Evolutionary conservation across 2,797 vertebrate species (phyloP), one percentile per base, ranked within the genome.

Genomic region (Telmatherina bonti): DNA sequence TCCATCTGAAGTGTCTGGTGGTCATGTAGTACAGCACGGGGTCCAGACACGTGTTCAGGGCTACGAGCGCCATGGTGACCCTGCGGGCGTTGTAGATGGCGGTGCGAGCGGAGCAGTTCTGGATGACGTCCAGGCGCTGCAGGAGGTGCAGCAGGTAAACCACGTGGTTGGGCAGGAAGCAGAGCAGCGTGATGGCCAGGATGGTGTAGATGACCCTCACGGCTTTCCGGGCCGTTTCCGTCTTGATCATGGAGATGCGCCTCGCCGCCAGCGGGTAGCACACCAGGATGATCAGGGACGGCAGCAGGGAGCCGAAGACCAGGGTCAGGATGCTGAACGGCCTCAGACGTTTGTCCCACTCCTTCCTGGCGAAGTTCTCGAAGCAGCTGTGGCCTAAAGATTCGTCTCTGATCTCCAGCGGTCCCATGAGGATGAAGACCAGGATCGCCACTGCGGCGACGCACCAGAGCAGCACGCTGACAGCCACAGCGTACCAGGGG

Each of bases 141-240:
- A 96, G 79, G 1, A 95, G 73, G 61, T 94, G 89, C 70, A 96
- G 83, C 41, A 97, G 79, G 76, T 95, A 94, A 0, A 93, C 83
- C 4, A 96, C 24, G 0, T 95, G 94, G 33, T 93, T 94, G 0
- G 96, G 96, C 24, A 97, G 68, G 75, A 97, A 96, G 90, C 96
- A 97, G 53, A 96, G 27, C 22, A 92, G 20, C 0, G 90, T 96
- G 69, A 96, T 95, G 43, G 85, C 85, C 84, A 96, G 45, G 69
- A 95, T 90, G 72, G 90, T 72, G 67, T 68, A 81, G 53, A 95
- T 91, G 3, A 94, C 91, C 53, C 63, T 88, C 70, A 94, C 57
- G 0, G 94, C 93, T 45, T 83, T 90, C 18, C 66, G 78, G 63
- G 91, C 86, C 9, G 89, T 85, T 62, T 2, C 66, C 0, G 72